phyloP scores from a whole-genome alignment of 2,888 invertebrate genomes.

The Megalurothrips usitatus region DNA sequence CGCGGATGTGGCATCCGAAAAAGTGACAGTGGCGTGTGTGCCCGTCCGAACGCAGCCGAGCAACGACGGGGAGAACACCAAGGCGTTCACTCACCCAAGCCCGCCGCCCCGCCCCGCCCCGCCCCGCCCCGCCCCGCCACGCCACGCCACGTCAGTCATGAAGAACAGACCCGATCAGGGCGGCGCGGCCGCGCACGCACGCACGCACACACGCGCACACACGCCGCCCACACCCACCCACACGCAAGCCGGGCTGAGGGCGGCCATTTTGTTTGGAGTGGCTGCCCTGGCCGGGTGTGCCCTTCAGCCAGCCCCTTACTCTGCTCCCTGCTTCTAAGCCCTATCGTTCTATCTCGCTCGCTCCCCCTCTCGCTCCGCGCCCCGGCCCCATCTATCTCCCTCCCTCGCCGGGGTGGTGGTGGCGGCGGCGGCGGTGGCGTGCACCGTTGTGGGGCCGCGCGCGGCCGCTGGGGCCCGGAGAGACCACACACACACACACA shows the following conservation, averaged over 20 bases:
- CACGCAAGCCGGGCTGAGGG: background rate
- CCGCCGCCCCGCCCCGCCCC: background rate
- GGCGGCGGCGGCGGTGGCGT: too few species aligned
- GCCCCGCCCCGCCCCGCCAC: background rate
- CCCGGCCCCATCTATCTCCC: background rate
- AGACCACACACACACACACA: background rate
- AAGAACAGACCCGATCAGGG: background rate
- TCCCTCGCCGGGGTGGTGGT: too few species aligned
- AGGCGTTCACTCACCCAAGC: background rate
- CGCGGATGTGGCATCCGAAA: too few species aligned
- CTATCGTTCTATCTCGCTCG: background rate
- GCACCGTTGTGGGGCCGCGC: background rate
- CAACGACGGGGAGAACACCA: background rate
- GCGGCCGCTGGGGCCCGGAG: background rate
- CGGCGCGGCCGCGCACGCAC: background rate
- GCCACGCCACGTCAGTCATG: background rate
- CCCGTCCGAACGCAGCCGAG: background rate
- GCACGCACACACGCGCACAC: background rate
- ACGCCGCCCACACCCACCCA: background rate
- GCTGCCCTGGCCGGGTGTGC: background rate
- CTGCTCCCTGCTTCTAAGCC: background rate
- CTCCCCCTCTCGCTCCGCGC: background rate
- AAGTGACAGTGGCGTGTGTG: too few species aligned
- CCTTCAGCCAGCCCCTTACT: slow-evolving; percentile 3
- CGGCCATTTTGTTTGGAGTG: slow-evolving; percentile 24